phyloP scores from a whole-genome alignment of 2,797 vertebrate genomes.

The Eulemur coronatus region DNA sequence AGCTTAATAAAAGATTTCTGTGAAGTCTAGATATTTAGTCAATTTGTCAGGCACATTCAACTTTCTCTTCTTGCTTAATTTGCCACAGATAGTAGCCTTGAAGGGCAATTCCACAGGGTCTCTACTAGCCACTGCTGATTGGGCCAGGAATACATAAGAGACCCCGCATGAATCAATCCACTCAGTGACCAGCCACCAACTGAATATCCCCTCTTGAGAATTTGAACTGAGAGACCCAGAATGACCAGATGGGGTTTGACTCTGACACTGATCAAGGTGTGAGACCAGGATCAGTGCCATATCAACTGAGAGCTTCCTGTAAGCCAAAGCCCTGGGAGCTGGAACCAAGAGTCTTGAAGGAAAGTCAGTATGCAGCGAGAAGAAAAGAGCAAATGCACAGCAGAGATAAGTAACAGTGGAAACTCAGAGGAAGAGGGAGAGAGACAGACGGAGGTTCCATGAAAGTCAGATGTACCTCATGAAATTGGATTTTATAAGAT shows the following conservation, averaged over 20 bases:
- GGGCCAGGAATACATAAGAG: not conserved
- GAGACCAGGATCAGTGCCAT: not conserved
- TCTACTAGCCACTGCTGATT: not conserved
- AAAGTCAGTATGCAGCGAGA: not conserved
- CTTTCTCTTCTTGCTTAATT: not conserved
- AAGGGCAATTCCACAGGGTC: not conserved
- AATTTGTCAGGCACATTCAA: not conserved
- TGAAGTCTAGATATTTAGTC: not conserved
- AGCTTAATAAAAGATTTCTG: not conserved
- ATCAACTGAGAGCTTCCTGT: not conserved
- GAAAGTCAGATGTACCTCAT: not conserved
- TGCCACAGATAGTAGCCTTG: not conserved
- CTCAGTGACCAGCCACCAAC: not conserved
- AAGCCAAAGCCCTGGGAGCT: not conserved
- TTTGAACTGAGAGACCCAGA: not conserved
- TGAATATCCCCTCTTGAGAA: not conserved
- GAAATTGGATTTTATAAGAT: not conserved
- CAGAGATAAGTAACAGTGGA: fast-evolving
- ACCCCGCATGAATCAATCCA: not conserved
- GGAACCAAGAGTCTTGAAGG: not conserved
- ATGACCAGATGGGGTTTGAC: not conserved
- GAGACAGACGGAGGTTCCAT: not conserved
- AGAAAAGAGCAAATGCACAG: not conserved
- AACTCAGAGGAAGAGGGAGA: not conserved
- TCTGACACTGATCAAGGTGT: not conserved